Percentiles rank a stretch among this genome's conserved stretches.
These are phyloP conservation scores for Ictalurus punctatus DNA, from an alignment of 2,113 vertebrate genomes.

Conservation along the genomic window DNA sequence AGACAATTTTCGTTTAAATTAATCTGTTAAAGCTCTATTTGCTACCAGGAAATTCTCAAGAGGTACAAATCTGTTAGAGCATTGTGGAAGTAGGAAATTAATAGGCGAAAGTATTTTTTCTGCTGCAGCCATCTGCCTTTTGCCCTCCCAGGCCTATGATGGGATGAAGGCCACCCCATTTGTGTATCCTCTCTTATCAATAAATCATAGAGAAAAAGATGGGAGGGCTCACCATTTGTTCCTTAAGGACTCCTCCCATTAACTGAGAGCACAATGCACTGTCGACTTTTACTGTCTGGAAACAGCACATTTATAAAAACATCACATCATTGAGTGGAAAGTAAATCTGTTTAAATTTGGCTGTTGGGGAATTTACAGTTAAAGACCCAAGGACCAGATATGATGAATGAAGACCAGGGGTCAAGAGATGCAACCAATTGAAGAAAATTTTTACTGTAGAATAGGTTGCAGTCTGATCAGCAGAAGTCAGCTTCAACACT, in stretches of 20 bases:
- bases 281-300: constrained; percentile 48
- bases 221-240: not conserved
- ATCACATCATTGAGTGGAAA: not conserved
- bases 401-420: too few relatives aligned
- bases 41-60: not conserved
- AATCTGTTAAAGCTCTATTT: constrained; percentile 36
- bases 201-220: constrained; percentile 33
- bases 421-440: too few relatives aligned
- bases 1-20: not conserved
- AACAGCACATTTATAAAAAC: constrained; percentile 42
- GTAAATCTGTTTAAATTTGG: constrained; percentile 1
- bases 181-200: constrained; percentile 18
- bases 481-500: too few relatives aligned
- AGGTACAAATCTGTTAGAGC: constrained; percentile 32
- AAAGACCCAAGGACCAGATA: too few relatives aligned
- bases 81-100: constrained; percentile 6
- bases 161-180: not conserved
- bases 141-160: not conserved
- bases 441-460: too few relatives aligned
- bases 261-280: not conserved
- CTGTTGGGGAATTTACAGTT: too few relatives aligned
- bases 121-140: constrained; percentile 1
- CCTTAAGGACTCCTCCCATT: constrained; percentile 7
- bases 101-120: constrained; percentile 31
- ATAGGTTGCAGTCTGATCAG: too few relatives aligned